Evolutionary conservation across 2,113 vertebrate species (phyloP).

Genomic region (Xiphophorus hellerii): DNA sequence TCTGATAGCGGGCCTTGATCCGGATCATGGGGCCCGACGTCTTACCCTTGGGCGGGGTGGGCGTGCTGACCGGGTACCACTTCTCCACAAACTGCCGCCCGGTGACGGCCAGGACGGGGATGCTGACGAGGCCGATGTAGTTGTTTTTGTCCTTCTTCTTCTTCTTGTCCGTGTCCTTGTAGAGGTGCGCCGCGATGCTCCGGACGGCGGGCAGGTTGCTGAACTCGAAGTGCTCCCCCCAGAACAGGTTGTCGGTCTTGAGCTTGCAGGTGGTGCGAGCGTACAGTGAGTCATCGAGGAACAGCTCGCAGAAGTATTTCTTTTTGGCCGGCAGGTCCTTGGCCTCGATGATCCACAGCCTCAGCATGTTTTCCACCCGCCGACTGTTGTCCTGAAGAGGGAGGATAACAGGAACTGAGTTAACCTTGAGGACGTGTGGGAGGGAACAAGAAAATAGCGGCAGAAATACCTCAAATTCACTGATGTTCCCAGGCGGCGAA

Average conservation of each 20-base stretch:
- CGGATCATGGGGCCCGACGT: constrained; percentile 92
- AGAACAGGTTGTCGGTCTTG: constrained; percentile 98
- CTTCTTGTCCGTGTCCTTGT: constrained; percentile 98
- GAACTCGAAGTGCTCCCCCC: constrained; percentile 99
- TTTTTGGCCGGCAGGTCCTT: constrained; percentile 98
- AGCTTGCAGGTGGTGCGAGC: constrained; percentile 98
- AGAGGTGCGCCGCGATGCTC: constrained; percentile 92
- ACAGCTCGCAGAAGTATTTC: constrained; percentile 97
- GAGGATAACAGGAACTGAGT: background rate
- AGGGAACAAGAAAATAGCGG: background rate
- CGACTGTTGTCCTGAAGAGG: constrained; percentile 93
- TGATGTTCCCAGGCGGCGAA: background rate
- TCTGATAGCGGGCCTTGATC: constrained; percentile 97
- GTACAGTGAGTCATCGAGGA: constrained; percentile 94
- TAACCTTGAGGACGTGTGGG: background rate
- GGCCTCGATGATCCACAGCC: constrained; percentile 97
- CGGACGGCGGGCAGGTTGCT: constrained; percentile 92
- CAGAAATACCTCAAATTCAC: background rate
- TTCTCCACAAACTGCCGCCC: constrained; percentile 97
- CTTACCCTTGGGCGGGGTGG: constrained; percentile 92
- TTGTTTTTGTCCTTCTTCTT: constrained; percentile 99
- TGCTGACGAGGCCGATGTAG: constrained; percentile 92
- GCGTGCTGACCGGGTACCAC: constrained; percentile 92
- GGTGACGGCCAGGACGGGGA: constrained; percentile 86
- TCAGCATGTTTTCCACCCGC: constrained; percentile 93